Base-by-base conservation (phyloP, 2,888 invertebrate species). In the Notocelia uddmanniana region DNA sequence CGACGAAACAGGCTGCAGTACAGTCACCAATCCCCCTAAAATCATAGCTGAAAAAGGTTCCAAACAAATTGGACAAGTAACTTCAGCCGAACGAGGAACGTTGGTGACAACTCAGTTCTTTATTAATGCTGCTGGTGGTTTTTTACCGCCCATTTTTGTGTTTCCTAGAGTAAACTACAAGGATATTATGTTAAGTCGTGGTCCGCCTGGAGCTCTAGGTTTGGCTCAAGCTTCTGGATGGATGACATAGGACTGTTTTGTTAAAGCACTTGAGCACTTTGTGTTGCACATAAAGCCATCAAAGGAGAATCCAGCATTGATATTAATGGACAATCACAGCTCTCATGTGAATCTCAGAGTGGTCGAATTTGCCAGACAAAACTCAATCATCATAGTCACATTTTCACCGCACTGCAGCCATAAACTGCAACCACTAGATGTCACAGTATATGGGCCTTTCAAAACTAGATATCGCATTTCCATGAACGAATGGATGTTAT, bases 261-360 rank as follows among this genome's bases (percentile, higher is more conserved):
- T 75, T 63, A 73, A 76, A 70, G 72, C 74, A 3, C 74, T 78
- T 57, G 73, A 78, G 74, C 75, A 77, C 54, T 76, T 76, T 76
- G 69, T 76, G 64, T 60, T 73, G 62, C 76, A 76, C 73, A 62
- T 76, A 11, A 76, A 26, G 67, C 76, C 76, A 58, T 75, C 77
- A 64, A 74, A 72, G 55, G 75, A 76, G 41, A 74, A 76, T 74
- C 68, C 70, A 67, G 75, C 76, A 74, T 76, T 76, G 58, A 73
- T 76, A 64, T 55, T 76, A 70, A 66, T 77, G 70, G 76, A 76
- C 45, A 76, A 76, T 72, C 76, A 76, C 59, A 70, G 70, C 74
- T 74, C 75, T 64, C 73, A 75, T 73, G 71, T 76, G 68, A 75
- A 75, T 74, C 67, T 76, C 57, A 75, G 72, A 67, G 72, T 72